Evolutionary conservation across 2,888 invertebrate species (phyloP).

Genomic region (Oasisia sp.): DNA sequence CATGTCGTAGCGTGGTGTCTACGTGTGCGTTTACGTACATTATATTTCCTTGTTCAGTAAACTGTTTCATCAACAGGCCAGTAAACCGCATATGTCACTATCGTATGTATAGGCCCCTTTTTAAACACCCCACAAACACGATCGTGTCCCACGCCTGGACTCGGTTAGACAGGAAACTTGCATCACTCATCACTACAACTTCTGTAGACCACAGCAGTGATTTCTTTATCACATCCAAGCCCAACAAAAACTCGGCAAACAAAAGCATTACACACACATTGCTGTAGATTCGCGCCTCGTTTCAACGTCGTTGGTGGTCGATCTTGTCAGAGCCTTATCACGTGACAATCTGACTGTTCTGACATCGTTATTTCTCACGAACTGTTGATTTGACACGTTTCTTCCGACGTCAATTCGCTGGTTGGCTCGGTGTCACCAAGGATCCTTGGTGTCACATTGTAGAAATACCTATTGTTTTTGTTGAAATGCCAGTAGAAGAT

Average conservation of each 20-base stretch:
- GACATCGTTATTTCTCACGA: neutral
- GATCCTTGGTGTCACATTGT: neutral
- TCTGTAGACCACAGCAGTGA: neutral
- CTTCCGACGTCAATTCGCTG: neutral
- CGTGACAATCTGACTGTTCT: neutral
- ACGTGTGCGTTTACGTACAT: too few species aligned
- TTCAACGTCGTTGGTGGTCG: neutral
- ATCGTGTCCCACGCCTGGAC: neutral
- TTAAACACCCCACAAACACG: neutral
- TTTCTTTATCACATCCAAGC: neutral
- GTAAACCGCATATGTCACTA: neutral
- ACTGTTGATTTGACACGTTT: neutral
- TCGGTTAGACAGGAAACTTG: neutral
- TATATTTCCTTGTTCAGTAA: neutral
- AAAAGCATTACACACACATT: neutral
- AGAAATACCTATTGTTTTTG: neutral
- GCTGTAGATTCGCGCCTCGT: neutral
- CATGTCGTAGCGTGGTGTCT: too few species aligned
- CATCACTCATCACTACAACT: neutral
- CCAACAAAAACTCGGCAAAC: neutral
- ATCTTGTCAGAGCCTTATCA: neutral
- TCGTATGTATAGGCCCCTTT: neutral
- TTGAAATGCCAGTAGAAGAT: neutral
- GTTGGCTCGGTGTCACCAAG: too few species aligned
- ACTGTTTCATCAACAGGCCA: neutral